Conservation (phyloP, 30 jellyfish, hydroid and myxozoan genomes). For the Aurelia sp. region DNA sequence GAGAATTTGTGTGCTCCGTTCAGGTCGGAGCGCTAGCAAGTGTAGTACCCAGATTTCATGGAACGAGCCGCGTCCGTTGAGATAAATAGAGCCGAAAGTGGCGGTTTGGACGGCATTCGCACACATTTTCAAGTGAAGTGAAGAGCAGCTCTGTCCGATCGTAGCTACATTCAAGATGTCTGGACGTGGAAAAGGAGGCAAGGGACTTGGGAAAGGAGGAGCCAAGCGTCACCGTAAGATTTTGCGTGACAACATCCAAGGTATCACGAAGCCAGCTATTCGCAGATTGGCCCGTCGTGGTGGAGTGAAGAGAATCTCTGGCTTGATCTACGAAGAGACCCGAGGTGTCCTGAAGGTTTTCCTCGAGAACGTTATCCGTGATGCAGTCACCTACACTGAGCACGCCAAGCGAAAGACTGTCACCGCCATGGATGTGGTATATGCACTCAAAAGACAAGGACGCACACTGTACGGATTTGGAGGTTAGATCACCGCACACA, state of each 20-base stretch:
- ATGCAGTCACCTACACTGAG: slow-evolving; percentile 82
- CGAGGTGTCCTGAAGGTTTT: slow-evolving; percentile 59
- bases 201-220: slow-evolving; percentile 97
- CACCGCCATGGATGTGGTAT: slow-evolving; percentile 93
- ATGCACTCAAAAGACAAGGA: slow-evolving; percentile 91
- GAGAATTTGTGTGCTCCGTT: too few relatives aligned
- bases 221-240: slow-evolving; percentile 94
- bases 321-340: slow-evolving; percentile 59
- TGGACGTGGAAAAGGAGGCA: slow-evolving; percentile 98
- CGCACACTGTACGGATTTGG: slow-evolving; percentile 95
- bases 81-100: too few relatives aligned
- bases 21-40: too few relatives aligned
- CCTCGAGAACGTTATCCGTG: slow-evolving; percentile 39
- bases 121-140: too few relatives aligned
- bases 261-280: slow-evolving; percentile 91
- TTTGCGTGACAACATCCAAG: slow-evolving; percentile 91
- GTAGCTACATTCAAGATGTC: slow-evolving; percentile 39
- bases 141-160: too few relatives aligned
- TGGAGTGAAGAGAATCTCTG: slow-evolving; percentile 89
- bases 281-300: slow-evolving; percentile 94
- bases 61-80: too few relatives aligned
- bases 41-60: too few relatives aligned
- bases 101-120: too few relatives aligned
- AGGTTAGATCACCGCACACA: too few relatives aligned
- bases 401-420: slow-evolving; percentile 95